Base-by-base conservation (phyloP, 2,113 vertebrate species). In the Colius striatus region DNA sequence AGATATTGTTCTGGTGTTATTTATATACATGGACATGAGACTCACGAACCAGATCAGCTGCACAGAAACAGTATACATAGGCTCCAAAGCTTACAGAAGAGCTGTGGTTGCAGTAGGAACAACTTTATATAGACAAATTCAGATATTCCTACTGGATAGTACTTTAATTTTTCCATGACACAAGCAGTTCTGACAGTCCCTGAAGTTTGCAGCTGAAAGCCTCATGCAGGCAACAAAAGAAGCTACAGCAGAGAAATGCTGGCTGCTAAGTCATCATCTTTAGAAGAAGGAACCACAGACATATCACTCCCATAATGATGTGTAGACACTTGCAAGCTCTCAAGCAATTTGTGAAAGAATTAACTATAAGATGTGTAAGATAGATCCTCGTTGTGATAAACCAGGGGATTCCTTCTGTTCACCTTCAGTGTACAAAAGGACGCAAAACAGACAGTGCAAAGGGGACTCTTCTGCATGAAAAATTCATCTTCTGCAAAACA, bases 271-370 rank as follows among this genome's bases (percentile, higher is more conserved):
- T 71, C 72, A 68, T 66, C 27, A 17, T 9, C 50, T 90, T 76
- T 10, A 60, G 51, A 73, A 68, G 72, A 67, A 80, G 32, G n/a
- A 93, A 41, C 11, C 75, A 73, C 22, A n/a, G 55, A 81, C 25
- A 2, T 12, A 76, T 32, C 73, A 45, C 16, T 63, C n/a, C 70
- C 0, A 1, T 47, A 27, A 45, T 7, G 12, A 4, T 4, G 0
- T 53, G 43, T 84, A 65, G 61, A 60, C 30, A 48, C 34, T 84
- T 54, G 45, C 1, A 1, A 90, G 38, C 55, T 73, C 76, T 65
- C 26, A 6, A 51, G 65, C 72, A 80, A 43, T 27, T 60, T 51
- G 36, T 18, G 47, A 50, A 79, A 63, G 62, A 77, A 81, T 71
- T n/a, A 29, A 23, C 30, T 66, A 23, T 32, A 38, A 47, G 47